Evolutionary conservation across 2,113 vertebrate species (phyloP), one percentile per base, ranked within the genome.

Genomic region (Panthera uncia): DNA sequence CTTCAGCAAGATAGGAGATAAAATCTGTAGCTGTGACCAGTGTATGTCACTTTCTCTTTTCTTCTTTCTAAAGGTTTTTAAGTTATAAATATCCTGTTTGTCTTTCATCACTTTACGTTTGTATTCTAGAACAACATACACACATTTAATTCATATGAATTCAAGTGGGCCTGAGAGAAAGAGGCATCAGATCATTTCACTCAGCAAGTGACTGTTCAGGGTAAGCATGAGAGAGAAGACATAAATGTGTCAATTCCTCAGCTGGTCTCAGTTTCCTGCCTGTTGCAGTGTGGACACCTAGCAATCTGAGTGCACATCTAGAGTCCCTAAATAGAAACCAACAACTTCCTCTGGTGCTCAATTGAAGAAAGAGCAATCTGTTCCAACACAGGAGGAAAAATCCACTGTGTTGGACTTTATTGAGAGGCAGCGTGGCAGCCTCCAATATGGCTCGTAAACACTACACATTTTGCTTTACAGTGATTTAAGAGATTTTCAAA

Each of bases 41-140:
- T 78, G 9, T 45, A 69, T 16, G 23, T 33, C 55, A n/a, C 13
- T 90, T 41, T 69, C 31, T 27, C 33, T 73, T 93, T 69, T 81
- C 36, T 31, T 81, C 31, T 48, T 74, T 91, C 50, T 73, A 88
- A 48, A 76, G 50, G 18, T 5, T 48, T 55, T 74, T 69, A 89
- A 74, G 45, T 41, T 74, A 15, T 65, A 50, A 18, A 85, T 91
- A 93, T 69, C 18, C 31, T 86, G 45, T 38, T 90, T 92, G 69
- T 73, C 90, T 97, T 50, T 66, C 41, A 71, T 82, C 48, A 80
- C 76, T 94, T 68, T 68, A 36, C 52, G 76, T 87, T 82, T 76
- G 13, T 95, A 66, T 38, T 84, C 36, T 48, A 80, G 36, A 71
- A 38, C 50, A 66, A 66, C 48, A 85, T 48, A 63, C 14, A 73